Conservation (phyloP, 2,797 vertebrate genomes). For the Chromis chromis region DNA sequence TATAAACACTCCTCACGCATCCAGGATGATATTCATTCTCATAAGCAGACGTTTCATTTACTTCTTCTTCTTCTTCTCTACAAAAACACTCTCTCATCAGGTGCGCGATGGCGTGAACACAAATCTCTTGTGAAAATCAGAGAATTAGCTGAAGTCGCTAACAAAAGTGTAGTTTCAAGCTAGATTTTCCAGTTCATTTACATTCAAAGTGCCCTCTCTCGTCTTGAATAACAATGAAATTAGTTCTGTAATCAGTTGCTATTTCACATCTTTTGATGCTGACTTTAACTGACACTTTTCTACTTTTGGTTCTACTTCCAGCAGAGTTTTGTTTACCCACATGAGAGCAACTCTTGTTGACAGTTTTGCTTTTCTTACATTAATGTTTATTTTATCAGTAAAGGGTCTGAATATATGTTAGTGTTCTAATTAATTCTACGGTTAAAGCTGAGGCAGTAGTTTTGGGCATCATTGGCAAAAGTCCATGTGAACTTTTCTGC, state of each 20-base stretch:
- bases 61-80: not conserved
- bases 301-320: not conserved
- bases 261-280: slow-evolving; percentile 17
- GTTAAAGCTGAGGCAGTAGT: too few species aligned
- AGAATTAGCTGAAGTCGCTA: not conserved
- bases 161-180: slow-evolving; percentile 14
- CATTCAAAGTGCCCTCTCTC: slow-evolving; percentile 5
- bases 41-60: not conserved
- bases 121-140: slow-evolving; percentile 4
- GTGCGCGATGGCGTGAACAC: not conserved
- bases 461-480: too few species aligned
- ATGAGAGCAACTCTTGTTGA: slow-evolving; percentile 11
- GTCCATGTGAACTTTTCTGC: too few species aligned
- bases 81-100: slow-evolving; percentile 1
- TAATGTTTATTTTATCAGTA: not conserved
- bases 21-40: not conserved
- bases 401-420: not conserved
- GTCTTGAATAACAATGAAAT: slow-evolving; percentile 35
- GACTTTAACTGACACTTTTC: not conserved
- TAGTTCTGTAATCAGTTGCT: slow-evolving; percentile 23
- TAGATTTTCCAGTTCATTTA: slow-evolving; percentile 19
- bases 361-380: slow-evolving; percentile 8
- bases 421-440: not conserved
- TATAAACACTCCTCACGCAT: not conserved
- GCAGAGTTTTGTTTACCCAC: not conserved